These are phyloP conservation scores for Brachyopa scutellaris DNA, from an alignment of 2,888 invertebrate genomes.

Conservation along the genomic window DNA sequence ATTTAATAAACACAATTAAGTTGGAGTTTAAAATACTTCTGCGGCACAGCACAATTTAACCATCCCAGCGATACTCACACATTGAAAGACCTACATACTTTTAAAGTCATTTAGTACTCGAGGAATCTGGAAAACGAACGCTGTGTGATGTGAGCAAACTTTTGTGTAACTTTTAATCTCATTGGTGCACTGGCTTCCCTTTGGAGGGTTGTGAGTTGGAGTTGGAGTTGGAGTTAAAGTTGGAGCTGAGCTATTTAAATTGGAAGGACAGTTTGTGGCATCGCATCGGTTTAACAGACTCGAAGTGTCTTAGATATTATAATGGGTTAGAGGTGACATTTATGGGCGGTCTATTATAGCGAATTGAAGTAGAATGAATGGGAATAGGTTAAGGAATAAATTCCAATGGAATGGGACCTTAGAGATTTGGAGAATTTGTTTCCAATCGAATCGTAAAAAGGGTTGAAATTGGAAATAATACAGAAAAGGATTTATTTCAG, in stretches of 20 bases:
- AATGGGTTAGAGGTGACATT: no score
- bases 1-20: constrained; percentile 32
- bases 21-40: not conserved
- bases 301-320: not conserved
- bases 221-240: no score
- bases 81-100: constrained; percentile 33
- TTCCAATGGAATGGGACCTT: no score
- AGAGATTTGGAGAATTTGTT: no score
- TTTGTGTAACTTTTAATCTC: constrained; percentile 50
- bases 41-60: not conserved
- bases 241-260: not conserved
- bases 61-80: not conserved
- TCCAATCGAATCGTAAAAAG: no score
- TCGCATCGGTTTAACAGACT: constrained; percentile 24
- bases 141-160: constrained; percentile 36
- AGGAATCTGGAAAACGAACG: not conserved
- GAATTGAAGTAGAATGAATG: no score
- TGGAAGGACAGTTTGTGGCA: constrained; percentile 1
- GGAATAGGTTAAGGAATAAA: no score
- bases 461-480: no score
- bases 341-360: no score
- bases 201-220: not conserved
- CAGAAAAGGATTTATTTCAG: no score
- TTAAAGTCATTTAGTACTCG: constrained; percentile 32
- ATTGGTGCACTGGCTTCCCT: constrained; percentile 21